Conservation (phyloP, 2,113 vertebrate genomes). For the Cichladusa arquata region DNA sequence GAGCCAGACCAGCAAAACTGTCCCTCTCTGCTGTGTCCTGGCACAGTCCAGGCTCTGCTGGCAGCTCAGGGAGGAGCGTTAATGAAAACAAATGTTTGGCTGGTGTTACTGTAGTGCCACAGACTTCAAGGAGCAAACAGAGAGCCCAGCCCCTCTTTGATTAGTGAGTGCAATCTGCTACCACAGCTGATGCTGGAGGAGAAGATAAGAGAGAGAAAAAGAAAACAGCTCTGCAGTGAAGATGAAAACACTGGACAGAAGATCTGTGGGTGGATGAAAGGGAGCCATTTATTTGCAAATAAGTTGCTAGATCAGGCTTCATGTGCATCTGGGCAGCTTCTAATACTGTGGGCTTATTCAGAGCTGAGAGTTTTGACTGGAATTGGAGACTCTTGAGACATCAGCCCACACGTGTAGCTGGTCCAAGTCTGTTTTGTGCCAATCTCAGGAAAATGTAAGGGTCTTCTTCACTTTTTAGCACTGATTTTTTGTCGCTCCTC, state of each 20-base stretch:
- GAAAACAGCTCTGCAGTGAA: not conserved
- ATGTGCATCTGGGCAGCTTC: not conserved
- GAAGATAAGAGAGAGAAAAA: not conserved
- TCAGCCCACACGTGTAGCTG: not conserved
- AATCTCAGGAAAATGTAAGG: not conserved
- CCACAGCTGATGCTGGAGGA: not conserved
- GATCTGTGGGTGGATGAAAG: not conserved
- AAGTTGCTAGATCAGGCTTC: not conserved
- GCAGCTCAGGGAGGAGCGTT: not conserved
- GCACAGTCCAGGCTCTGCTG: not conserved
- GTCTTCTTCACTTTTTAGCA: not conserved
- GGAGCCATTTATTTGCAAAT: not conserved
- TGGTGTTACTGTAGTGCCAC: not conserved
- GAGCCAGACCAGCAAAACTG: not conserved
- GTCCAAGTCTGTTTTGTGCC: not conserved
- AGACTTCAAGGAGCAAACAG: not conserved
- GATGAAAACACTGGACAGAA: not conserved
- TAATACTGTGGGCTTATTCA: not conserved
- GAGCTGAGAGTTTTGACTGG: not conserved
- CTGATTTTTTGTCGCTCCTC: not conserved
- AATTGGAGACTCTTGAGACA: not conserved
- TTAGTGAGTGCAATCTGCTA: not conserved
- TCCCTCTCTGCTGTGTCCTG: slow-evolving; percentile 2
- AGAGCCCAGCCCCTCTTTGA: not conserved
- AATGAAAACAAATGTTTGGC: not conserved